Percentiles rank a stretch among this genome's conserved stretches.
Evolutionary conservation across 2,113 vertebrate species (phyloP).

Genomic region (Hyla sarda): DNA sequence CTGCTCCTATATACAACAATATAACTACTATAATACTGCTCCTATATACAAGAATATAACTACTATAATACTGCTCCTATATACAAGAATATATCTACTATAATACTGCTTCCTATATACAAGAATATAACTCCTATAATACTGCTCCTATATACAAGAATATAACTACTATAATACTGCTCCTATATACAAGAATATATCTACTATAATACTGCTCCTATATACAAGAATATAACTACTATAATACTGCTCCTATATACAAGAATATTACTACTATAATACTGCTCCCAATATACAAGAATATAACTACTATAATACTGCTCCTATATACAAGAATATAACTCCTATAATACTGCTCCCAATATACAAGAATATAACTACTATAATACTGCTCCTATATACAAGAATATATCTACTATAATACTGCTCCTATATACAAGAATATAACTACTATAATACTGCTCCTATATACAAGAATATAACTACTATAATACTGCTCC

Average conservation of each 20-base stretch:
- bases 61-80: background rate
- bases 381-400: background rate
- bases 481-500: background rate
- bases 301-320: no score
- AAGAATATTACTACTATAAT: no score
- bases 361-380: background rate
- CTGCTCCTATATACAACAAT: background rate
- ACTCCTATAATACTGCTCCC: no score
- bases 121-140: constrained; percentile 1
- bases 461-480: background rate
- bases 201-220: background rate
- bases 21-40: background rate
- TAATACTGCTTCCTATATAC: background rate
- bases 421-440: background rate
- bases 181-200: background rate
- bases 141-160: background rate
- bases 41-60: background rate
- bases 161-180: constrained; percentile 5
- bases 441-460: constrained; percentile 12
- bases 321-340: no score
- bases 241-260: no score
- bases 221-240: no score
- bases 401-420: background rate
- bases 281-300: no score
- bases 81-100: no score